Base-by-base conservation (phyloP, 2,797 vertebrate species). In the Huso huso region DNA sequence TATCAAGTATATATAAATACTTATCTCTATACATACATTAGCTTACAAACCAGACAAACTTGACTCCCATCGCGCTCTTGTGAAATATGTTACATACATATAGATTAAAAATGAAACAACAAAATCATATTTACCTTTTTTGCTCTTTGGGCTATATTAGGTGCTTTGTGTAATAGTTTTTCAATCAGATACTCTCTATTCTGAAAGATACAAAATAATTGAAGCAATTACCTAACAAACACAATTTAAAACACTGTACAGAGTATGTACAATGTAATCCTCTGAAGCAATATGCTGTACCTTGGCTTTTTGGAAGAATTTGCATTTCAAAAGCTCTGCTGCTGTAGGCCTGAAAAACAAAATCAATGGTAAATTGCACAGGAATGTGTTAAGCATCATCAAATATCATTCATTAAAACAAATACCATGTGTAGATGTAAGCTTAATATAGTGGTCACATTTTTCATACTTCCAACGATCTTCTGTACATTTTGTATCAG, bases 261-360 rank as follows among this genome's bases (percentile, higher is more conserved):
- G 72, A 58, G 7, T 68, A 12, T 72, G 77, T 66, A 65, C 57
- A 59, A 48, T 50, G 67, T 0, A 12, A 74, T 0, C 77, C 81
- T 73, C 76, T 87, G 48, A 60, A 70, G 2, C 71, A 58, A 75
- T 73, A 67, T 37, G 51, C 66, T 71, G 71, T 96, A 98, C 96
- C 95, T 98, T 99, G 78, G 96, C 94, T 90, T 99, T 99, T 88
- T 98, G 96, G 89, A 98, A 97, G 86, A 99, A 96, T 96, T 99
- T 99, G 89, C 95, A 96, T 92, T 99, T 99, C 92, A 99, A 91
- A 88, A 99, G 95, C 88, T 99, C 96, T 79, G 95, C 91, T 71
- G 96, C 94, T 82, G 96, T 95, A 64, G 96, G 96, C 89, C 96
- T 99, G 78, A 49, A 87, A 83, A 88, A 75, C 86, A 83, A 65